Evolutionary conservation across 1,140 invertebrate genomes (phyloP).

Genomic region (Pissodes strobi): DNA sequence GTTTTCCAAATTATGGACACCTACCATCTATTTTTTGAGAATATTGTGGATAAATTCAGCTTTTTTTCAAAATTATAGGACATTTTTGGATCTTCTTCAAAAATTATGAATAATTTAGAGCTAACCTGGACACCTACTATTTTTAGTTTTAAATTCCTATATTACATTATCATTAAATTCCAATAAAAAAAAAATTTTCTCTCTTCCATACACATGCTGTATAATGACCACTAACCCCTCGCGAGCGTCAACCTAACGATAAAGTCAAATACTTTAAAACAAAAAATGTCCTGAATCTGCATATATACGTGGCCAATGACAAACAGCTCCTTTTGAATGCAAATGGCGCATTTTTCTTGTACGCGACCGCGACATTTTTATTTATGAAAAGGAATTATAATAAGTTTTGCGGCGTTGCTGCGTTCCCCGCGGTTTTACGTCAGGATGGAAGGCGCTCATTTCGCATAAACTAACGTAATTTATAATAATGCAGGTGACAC

Average conservation of each 20-base stretch:
- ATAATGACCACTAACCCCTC: too few relatives aligned
- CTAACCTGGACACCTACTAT: too few relatives aligned
- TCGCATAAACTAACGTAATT: constrained; percentile 24
- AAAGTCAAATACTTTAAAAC: constrained; percentile 12
- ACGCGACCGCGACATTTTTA: constrained; percentile 26
- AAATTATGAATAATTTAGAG: too few relatives aligned
- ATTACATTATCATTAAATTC: too few relatives aligned
- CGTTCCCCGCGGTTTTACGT: constrained; percentile 30
- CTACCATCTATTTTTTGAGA: too few relatives aligned
- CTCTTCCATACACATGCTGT: too few relatives aligned
- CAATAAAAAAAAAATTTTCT: too few relatives aligned
- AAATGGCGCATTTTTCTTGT: constrained; percentile 34
- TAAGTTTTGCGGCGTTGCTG: constrained; percentile 23
- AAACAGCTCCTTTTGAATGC: constrained; percentile 31
- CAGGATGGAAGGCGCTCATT: constrained; percentile 7
- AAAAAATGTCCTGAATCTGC: constrained; percentile 12
- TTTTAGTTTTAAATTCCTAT: too few relatives aligned
- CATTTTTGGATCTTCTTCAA: too few relatives aligned
- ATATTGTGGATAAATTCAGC: too few relatives aligned
- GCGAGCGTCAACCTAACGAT: neutral
- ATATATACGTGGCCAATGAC: constrained; percentile 18
- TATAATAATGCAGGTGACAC: constrained; percentile 30
- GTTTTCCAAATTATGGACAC: too few relatives aligned
- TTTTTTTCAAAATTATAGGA: too few relatives aligned
- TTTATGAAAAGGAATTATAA: constrained; percentile 33